These are phyloP conservation scores for Metellina segmentata DNA, from an alignment of 2,888 invertebrate species.

Conservation along the genomic window DNA sequence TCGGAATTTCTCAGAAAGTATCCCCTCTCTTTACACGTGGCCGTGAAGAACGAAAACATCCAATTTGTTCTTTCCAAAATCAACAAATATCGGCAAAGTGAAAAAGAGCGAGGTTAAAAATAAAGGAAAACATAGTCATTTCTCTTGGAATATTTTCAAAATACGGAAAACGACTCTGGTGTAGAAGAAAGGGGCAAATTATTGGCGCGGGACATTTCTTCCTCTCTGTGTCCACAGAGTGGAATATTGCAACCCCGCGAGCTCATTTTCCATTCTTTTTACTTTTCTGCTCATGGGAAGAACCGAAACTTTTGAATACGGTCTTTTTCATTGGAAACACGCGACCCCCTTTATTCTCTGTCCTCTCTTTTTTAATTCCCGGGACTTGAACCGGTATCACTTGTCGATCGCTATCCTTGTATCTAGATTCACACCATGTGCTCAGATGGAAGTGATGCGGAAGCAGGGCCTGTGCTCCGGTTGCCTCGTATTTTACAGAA, in stretches of 20 bases:
- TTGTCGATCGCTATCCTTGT: constrained; percentile 8
- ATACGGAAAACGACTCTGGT: not conserved
- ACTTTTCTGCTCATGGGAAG: constrained; percentile 28
- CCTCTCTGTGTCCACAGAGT: not conserved
- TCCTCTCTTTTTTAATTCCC: constrained; percentile 12
- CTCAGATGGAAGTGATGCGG: not conserved
- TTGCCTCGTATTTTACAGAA: too few species aligned
- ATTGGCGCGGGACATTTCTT: not conserved
- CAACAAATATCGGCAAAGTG: not conserved
- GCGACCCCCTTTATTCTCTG: constrained; percentile 36
- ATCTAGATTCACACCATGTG: not conserved
- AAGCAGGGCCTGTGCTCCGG: not conserved
- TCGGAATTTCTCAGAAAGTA: too few species aligned
- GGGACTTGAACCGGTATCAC: constrained; percentile 11
- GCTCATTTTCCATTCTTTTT: constrained; percentile 49
- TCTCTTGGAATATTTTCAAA: not conserved
- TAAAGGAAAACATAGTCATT: not conserved
- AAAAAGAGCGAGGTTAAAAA: not conserved
- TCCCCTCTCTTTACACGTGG: too few species aligned
- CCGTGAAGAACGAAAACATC: not conserved
- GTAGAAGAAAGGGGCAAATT: not conserved
- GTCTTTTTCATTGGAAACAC: constrained; percentile 35
- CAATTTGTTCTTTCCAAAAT: not conserved
- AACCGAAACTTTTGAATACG: constrained; percentile 32
- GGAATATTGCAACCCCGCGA: constrained; percentile 27